Base-by-base conservation (phyloP, 2,888 invertebrate species). In the Aromia moschata region DNA sequence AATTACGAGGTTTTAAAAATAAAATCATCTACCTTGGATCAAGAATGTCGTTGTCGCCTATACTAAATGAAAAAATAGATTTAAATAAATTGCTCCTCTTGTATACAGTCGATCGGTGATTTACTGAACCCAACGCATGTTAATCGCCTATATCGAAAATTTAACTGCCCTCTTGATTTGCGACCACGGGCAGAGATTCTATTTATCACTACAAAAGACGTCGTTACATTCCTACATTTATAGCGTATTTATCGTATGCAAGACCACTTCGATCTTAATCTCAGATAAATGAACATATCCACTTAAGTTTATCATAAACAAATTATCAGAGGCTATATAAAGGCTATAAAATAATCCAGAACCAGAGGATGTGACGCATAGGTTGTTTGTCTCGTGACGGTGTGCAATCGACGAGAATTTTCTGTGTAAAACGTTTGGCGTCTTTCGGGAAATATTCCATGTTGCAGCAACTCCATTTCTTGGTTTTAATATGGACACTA, bases 211-310 rank as follows among this genome's bases (percentile, higher is more conserved):
- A 41, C 41, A 52, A 40, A 40, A 12, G 52, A 31, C 30, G n/a
- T 52, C 16, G 40, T 52, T 52, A 31, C 52, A 40, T 52, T 52
- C 52, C 52, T 41, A 18, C 31, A 30, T 52, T 52, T 52, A 52
- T 31, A 31, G 41, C 30, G 16, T 16, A 40, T 41, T 41, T 52
- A 52, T 52, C 52, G 20, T 52, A 41, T 31, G 30, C 31, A 52
- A 52, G 52, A 15, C 52, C 41, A 52, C 15, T 41, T 52, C 49
- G 38, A 38, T 49, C 52, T 52, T 52, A 52, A 52, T 52, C 52
- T 52, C 17, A 40, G 52, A 52, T 52, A 41, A 52, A 52, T 52
- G 52, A 52, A 52, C 52, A 52, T 52, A 52, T 52, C 52, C 52
- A 52, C 52, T 52, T 52, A 31, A 41, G 41, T 52, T 52, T 52